Conservation (phyloP, 2,888 invertebrate genomes). For the Kuschelorhynchus macadamiae region DNA sequence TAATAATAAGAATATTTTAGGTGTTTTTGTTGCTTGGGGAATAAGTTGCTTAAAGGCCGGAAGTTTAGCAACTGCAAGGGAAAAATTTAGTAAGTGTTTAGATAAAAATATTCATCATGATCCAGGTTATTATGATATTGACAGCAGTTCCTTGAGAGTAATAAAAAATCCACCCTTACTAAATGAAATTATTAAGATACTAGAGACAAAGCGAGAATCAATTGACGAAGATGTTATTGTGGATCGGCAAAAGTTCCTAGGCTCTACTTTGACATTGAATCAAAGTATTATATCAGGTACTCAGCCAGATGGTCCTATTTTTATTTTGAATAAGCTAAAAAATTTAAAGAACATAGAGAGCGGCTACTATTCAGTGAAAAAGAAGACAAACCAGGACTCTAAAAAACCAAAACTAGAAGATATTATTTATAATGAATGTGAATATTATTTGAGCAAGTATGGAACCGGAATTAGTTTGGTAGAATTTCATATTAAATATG, state of each 20-base stretch:
- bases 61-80: constrained; percentile 82
- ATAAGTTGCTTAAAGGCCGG: constrained; percentile 86
- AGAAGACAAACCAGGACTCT: constrained; percentile 38
- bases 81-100: constrained; percentile 78
- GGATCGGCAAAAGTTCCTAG: constrained; percentile 60
- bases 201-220: constrained; percentile 75
- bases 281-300: constrained; percentile 51
- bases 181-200: constrained; percentile 78
- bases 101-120: constrained; percentile 67
- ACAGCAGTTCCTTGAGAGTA: constrained; percentile 51
- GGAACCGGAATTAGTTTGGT: constrained; percentile 83
- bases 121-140: constrained; percentile 53
- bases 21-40: constrained; percentile 92
- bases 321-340: constrained; percentile 68
- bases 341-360: constrained; percentile 67
- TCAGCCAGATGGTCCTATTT: constrained; percentile 70
- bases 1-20: too few species aligned
- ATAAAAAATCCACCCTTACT: constrained; percentile 77
- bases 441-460: constrained; percentile 86
- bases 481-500: constrained; percentile 82
- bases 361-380: constrained; percentile 56
- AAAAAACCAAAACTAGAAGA: constrained; percentile 67
- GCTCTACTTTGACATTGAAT: constrained; percentile 58
- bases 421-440: constrained; percentile 81
- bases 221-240: constrained; percentile 71